Conservation (phyloP, 1,140 invertebrate species). For the Rhopalosiphum maidis region DNA sequence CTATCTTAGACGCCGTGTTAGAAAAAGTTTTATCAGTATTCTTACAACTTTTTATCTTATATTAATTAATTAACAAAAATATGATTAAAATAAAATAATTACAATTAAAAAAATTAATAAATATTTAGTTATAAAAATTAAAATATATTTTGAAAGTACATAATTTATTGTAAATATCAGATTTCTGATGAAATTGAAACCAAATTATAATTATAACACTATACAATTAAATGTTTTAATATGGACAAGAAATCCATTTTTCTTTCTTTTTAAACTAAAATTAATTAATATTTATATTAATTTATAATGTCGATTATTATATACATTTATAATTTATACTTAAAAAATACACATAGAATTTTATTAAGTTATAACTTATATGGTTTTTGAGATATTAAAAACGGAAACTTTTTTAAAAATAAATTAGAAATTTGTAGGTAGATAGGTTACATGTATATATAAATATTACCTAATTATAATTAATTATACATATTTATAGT, state of each 20-base stretch:
- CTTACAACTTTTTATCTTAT: not conserved
- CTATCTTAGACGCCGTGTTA: not conserved
- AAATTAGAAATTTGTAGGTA: not conserved
- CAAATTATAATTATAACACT: not conserved
- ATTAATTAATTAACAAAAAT: not conserved
- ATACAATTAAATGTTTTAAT: not conserved
- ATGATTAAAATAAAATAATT: not conserved
- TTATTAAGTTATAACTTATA: not conserved
- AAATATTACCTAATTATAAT: not conserved
- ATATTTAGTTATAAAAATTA: not conserved
- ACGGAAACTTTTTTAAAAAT: not conserved
- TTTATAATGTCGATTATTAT: not conserved
- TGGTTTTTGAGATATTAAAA: not conserved
- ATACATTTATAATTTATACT: not conserved
- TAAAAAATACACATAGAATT: not conserved
- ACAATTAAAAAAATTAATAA: not conserved
- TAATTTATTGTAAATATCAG: not conserved
- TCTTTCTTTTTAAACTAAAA: not conserved
- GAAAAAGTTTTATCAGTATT: not conserved
- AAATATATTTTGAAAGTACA: not conserved
- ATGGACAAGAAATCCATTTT: not conserved
- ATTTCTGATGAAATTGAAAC: slow-evolving; percentile 10
- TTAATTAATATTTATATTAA: not conserved
- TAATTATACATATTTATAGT: not conserved
- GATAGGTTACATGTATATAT: not conserved